Conservation (phyloP, 1,140 invertebrate species). For the Anastatus disparis region DNA sequence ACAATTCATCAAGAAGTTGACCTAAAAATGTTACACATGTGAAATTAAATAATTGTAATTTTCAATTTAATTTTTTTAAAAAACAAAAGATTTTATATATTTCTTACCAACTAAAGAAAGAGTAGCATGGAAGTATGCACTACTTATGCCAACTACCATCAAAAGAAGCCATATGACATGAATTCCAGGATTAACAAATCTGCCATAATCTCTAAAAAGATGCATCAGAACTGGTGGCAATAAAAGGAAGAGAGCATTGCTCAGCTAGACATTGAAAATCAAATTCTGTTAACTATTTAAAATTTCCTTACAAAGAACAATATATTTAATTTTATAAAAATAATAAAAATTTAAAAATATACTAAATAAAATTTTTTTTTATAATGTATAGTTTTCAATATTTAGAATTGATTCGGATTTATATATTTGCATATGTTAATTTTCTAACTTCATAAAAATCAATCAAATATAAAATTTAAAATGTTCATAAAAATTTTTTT, state of each 20-base stretch:
- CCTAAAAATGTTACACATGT: conserved; percentile 59
- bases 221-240: conserved; percentile 81
- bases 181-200: conserved; percentile 78
- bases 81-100: too few relatives aligned
- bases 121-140: conserved; percentile 86
- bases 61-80: background rate
- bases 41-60: conserved; percentile 11
- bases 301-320: too few relatives aligned
- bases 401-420: too few relatives aligned
- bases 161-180: conserved; percentile 81
- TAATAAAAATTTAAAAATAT: too few relatives aligned
- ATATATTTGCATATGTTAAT: too few relatives aligned
- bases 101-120: conserved; percentile 78
- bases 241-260: conserved; percentile 81
- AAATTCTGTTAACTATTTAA: too few relatives aligned
- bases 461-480: too few relatives aligned
- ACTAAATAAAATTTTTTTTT: too few relatives aligned
- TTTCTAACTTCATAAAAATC: too few relatives aligned
- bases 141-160: conserved; percentile 81
- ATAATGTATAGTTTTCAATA: too few relatives aligned
- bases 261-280: conserved; percentile 77
- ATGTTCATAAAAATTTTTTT: too few relatives aligned
- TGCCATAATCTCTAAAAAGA: conserved; percentile 79
- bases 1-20: conserved; percentile 82
- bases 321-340: too few relatives aligned